Evolutionary conservation across 2,797 vertebrate genomes (phyloP), one percentile per base, ranked within the genome.

Genomic region (Monodelphis domestica): DNA sequence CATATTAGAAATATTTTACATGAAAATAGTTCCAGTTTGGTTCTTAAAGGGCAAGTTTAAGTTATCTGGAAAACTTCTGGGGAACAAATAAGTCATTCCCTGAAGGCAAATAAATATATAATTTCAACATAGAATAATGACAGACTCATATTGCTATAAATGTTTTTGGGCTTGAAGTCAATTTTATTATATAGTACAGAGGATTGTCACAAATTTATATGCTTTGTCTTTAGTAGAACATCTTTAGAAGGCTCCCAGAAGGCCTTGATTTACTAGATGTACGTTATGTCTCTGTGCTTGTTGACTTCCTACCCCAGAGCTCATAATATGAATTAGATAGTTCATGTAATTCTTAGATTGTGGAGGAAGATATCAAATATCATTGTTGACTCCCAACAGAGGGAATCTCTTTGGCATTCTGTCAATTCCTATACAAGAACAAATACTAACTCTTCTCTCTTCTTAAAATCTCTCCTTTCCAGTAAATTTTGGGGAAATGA

Each of bases 371-470:
- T 93, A 90, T 38, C n/a, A 90, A 2, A 92, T 88, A 51, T 94
- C 24, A 84, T 10, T 10, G 21, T 45, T 84, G n/a, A n/a, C 26
- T 0, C 11, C 38, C 70, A 84, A 15, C 10, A 89, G 91, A 93
- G 96, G 92, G 88, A 94, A 90, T 70, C 88, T 57, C 84, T 53
- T 89, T 88, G 91, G 30, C 53, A 84, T 88, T 53, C 63, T 91
- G 55, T 92, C 87, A 26, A 12, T 90, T 95, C 94, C 70, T 90
- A 38, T 92, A 57, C 2, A 53, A 90, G 33, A 92, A 59, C 57
- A 95, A 90, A 91, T 92, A 91, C 95, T 87, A 88, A 78, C 5
- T 33, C 45, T 53, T 92, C 78, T 96, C 84, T 88, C 12, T 92
- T 94, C 90, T 93, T 54, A 53, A 96, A 91, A 89, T 93, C 29